phyloP scores from a whole-genome alignment of 30 jellyfish, hydroid and myxozoan genomes.

The Phacellophora camtschatica region DNA sequence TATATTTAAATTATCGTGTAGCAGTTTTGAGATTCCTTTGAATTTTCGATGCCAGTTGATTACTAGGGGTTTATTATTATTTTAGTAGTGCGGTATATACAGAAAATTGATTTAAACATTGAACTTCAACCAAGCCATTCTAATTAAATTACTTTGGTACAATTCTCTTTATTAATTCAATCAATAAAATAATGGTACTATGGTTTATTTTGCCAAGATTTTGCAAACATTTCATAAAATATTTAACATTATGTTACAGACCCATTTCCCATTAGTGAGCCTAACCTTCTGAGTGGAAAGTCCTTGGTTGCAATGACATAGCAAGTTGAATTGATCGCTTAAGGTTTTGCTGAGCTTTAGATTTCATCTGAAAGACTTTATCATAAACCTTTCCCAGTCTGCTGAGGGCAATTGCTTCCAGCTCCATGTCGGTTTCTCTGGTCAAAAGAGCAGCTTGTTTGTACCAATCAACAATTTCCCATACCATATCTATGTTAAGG shows the following conservation, averaged over 20 bases:
- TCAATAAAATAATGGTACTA: too few species aligned
- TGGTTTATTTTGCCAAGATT: too few species aligned
- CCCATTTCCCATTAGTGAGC: neutral
- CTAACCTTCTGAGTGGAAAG: slow-evolving; percentile 34
- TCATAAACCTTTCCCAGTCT: slow-evolving; percentile 65
- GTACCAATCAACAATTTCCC: slow-evolving; percentile 70
- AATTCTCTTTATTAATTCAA: too few species aligned
- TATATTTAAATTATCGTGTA: neutral
- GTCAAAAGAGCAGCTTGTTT: slow-evolving; percentile 67
- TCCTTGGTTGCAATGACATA: slow-evolving; percentile 55
- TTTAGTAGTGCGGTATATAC: neutral
- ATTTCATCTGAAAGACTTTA: slow-evolving; percentile 24
- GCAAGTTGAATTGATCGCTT: slow-evolving; percentile 49
- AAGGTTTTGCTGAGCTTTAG: slow-evolving; percentile 51
- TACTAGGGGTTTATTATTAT: neutral
- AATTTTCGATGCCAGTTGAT: neutral
- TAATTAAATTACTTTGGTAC: too few species aligned
- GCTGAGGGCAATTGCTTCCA: slow-evolving; percentile 77
- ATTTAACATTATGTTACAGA: too few species aligned
- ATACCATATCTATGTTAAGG: slow-evolving; percentile 43
- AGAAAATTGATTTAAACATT: too few species aligned
- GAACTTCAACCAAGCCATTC: too few species aligned
- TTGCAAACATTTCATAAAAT: neutral
- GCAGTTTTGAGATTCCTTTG: neutral
- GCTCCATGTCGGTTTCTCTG: slow-evolving; percentile 60